phyloP scores from a whole-genome alignment of 2,797 vertebrate species.

The Antrozous pallidus region DNA sequence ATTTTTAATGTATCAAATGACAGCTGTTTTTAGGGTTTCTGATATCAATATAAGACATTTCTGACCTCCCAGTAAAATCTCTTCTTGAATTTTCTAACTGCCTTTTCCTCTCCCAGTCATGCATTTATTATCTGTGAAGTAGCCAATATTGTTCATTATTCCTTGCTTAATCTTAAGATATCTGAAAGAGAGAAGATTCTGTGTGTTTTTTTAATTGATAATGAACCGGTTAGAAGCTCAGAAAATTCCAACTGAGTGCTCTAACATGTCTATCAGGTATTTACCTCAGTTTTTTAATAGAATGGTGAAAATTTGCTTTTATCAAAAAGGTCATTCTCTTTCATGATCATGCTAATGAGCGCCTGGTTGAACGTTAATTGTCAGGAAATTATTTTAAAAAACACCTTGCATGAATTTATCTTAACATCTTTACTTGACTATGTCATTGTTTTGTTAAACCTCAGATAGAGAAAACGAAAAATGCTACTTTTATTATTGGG shows the following conservation, averaged over 20 bases:
- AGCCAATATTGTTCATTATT: background rate
- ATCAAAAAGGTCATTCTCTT: background rate
- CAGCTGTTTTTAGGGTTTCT: background rate
- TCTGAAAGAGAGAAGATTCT: background rate
- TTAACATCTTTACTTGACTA: constrained; percentile 15
- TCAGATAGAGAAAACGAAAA: constrained; percentile 6
- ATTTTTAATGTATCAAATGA: background rate
- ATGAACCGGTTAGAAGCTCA: background rate
- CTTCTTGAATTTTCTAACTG: background rate
- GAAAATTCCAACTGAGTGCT: background rate
- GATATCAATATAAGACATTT: background rate
- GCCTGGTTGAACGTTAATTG: constrained; percentile 39
- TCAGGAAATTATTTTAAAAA: constrained; percentile 41
- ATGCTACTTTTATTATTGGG: background rate
- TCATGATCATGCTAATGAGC: background rate
- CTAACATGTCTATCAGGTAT: background rate
- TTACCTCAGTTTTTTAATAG: background rate
- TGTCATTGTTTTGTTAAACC: background rate
- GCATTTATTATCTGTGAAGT: background rate
- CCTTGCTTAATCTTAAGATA: background rate
- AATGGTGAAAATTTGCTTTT: background rate
- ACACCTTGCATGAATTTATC: background rate
- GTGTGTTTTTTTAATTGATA: background rate
- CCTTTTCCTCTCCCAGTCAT: background rate
- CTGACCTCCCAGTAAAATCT: background rate